Evolutionary conservation across 2,113 vertebrate genomes (phyloP).

Genomic region (Apus apus): DNA sequence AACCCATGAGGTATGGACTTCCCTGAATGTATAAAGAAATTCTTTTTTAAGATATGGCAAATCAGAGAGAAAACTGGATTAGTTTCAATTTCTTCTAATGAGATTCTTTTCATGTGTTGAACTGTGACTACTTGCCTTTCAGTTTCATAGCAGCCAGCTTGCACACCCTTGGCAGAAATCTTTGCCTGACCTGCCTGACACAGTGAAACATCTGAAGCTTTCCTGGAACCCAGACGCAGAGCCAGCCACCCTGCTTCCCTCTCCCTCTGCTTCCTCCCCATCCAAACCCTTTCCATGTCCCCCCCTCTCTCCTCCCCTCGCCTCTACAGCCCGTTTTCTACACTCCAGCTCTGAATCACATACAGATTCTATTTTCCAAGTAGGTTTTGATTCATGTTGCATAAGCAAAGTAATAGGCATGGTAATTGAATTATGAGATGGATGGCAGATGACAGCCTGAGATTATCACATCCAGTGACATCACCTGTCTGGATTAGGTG

Average conservation of each 20-base stretch:
- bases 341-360: neutral
- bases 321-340: neutral
- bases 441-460: neutral
- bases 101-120: neutral
- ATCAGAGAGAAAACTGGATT: neutral
- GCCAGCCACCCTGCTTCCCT: neutral
- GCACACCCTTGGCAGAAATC: neutral
- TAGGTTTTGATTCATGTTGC: neutral
- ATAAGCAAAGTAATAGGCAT: neutral
- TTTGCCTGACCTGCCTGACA: neutral
- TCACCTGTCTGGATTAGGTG: conserved; percentile 53
- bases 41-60: neutral
- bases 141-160: neutral
- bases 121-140: neutral
- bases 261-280: neutral
- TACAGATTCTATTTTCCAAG: neutral
- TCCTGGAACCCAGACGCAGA: neutral
- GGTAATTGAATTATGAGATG: conserved; percentile 21
- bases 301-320: too few species aligned
- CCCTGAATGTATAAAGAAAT: accelerated
- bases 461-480: conserved; percentile 48
- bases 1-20: neutral
- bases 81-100: neutral
- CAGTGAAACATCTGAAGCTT: neutral
- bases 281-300: too few species aligned